Evolutionary conservation across 2,888 invertebrate genomes (phyloP).

Genomic region (Folsomia manolachei): DNA sequence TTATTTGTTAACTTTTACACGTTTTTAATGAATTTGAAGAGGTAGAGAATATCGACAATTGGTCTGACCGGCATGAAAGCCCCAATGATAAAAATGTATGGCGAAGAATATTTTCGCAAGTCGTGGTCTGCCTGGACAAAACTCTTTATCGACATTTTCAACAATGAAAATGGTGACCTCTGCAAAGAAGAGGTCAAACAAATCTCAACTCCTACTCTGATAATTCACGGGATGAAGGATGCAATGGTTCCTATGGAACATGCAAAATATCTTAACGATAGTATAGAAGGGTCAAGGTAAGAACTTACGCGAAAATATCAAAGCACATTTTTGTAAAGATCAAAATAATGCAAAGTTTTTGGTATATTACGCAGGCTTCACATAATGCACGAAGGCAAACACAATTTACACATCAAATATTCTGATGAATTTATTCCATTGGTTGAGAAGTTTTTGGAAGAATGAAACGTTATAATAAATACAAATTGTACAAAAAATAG

Average conservation of each 20-base stretch:
- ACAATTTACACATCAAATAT: conserved; percentile 78
- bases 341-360: not conserved
- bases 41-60: conserved; percentile 68
- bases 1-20: not conserved
- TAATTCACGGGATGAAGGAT: conserved; percentile 81
- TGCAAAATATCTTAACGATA: conserved; percentile 66
- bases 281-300: conserved; percentile 68
- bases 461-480: not conserved
- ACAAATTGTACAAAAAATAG: no score
- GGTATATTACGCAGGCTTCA: conserved; percentile 55
- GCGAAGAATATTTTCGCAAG: conserved; percentile 57
- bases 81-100: conserved; percentile 71
- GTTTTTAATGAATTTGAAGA: conserved; percentile 43
- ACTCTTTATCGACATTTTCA: conserved; percentile 38
- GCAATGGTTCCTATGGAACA: conserved; percentile 72
- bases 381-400: conserved; percentile 77
- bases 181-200: conserved; percentile 64
- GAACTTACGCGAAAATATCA: conserved; percentile 45
- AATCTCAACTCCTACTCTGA: conserved; percentile 72
- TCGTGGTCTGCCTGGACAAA: conserved; percentile 5
- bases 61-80: conserved; percentile 76
- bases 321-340: not conserved
- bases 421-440: conserved; percentile 74
- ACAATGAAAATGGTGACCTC: conserved; percentile 67
- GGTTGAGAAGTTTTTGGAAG: conserved; percentile 66